These are phyloP conservation scores for Rhamnusium bicolor DNA, from an alignment of 2,888 invertebrate species.

Conservation along the genomic window DNA sequence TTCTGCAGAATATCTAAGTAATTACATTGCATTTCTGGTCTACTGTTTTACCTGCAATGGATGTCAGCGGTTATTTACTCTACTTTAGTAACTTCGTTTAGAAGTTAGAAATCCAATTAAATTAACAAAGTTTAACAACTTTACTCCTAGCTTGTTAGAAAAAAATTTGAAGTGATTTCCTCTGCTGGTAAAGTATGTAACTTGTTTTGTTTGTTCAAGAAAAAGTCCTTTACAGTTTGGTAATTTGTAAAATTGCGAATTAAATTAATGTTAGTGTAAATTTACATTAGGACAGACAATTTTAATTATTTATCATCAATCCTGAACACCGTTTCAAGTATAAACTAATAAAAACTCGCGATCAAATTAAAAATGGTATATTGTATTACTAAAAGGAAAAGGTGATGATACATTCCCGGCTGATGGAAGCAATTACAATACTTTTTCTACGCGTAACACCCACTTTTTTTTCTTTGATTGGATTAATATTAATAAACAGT, in stretches of 20 bases:
- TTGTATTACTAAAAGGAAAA: too few species aligned
- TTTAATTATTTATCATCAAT: too few species aligned
- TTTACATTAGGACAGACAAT: neutral
- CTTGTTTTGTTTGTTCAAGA: neutral
- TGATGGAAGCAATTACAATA: too few species aligned
- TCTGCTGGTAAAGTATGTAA: neutral
- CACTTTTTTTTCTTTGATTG: too few species aligned
- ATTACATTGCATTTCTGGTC: too few species aligned
- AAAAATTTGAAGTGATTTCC: neutral
- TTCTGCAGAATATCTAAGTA: too few species aligned
- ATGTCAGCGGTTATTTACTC: conserved; percentile 13
- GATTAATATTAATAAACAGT: too few species aligned
- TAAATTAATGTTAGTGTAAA: neutral
- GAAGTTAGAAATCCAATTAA: conserved; percentile 12
- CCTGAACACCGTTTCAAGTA: too few species aligned
- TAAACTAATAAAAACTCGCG: too few species aligned
- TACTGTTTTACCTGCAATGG: conserved; percentile 7
- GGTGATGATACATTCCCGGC: too few species aligned
- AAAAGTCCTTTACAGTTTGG: neutral
- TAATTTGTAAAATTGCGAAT: neutral
- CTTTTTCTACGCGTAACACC: too few species aligned
- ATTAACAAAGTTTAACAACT: conserved; percentile 7
- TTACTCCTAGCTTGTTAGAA: neutral
- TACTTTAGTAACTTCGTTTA: conserved; percentile 10
- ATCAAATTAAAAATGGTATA: too few species aligned